A percentile compares a stretch with the other conserved stretches of the same genome.
Conservation (phyloP, 2,888 invertebrate species). For the Drosophila mimetica region DNA sequence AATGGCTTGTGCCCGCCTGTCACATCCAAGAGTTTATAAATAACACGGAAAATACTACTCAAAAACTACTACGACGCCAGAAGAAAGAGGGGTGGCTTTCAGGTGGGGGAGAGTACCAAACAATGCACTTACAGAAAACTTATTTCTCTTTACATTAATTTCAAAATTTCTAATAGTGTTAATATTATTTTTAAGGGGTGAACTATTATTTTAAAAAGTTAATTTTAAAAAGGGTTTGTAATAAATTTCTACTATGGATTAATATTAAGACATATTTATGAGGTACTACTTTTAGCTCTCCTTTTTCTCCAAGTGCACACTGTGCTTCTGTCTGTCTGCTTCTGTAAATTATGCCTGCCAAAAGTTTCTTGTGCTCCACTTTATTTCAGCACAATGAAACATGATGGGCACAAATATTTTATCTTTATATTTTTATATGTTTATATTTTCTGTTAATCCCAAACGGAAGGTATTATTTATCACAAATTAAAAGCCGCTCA, state of each 20-base stretch:
- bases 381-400: constrained; percentile 40
- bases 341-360: constrained; percentile 57
- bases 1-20: constrained; percentile 49
- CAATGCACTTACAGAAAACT: constrained; percentile 2
- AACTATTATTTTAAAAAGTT: no score
- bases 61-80: constrained; percentile 36
- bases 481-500: constrained; percentile 55
- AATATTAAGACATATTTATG: no score
- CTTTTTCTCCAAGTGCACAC: constrained; percentile 3
- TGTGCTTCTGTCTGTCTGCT: constrained; percentile 33
- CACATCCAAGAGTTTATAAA: constrained; percentile 64
- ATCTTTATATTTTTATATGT: constrained; percentile 14
- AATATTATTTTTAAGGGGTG: no score
- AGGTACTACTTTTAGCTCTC: no score
- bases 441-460: constrained; percentile 41
- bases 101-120: constrained; percentile 11
- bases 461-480: constrained; percentile 58
- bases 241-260: no score
- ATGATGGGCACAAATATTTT: constrained; percentile 22
- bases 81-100: constrained; percentile 3
- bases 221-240: no score
- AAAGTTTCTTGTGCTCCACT: constrained; percentile 60
- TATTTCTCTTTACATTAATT: no score
- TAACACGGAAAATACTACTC: constrained; percentile 65
- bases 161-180: no score